Base-by-base conservation (phyloP, 2,888 invertebrate genomes). In the Hedychridium roseum region DNA sequence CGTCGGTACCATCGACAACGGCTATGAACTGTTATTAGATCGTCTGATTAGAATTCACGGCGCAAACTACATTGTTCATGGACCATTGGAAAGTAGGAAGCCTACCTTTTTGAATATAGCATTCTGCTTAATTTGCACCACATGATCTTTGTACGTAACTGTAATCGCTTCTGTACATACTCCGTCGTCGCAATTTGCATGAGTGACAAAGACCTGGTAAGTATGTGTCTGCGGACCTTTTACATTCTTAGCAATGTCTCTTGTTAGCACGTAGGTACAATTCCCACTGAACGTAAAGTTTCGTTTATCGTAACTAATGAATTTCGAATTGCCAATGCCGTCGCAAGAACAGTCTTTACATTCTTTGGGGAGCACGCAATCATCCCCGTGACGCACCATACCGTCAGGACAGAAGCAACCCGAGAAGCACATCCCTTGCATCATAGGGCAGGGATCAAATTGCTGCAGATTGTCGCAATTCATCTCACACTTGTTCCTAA, bases 351-450 rank as follows among this genome's bases (percentile, higher is more conserved):
- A 92, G 73, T 93, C 91, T 42, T 87, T 82, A 68, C 93, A 93
- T 47, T 87, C 87, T 0, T 84, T 81, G 0, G 91, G 86, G 44
- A 84, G 81, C 3, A 92, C 83, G 68, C 93, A 93, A 7, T 80
- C 79, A 43, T 87, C 85, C 5, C 85, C 89, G 67, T 85, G 84
- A 12, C 89, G 82, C 1, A 90, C 85, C 2, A 75, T 79, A 28
- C 92, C 92, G 32, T 88, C 86, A 0, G 92, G 91, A 63, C 93
- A 93, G 80, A 90, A 92, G 77, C 93, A 93, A 42, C 93, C 93
- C 0, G 91, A 86, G 80, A 88, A 89, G 78, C 92, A 93, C 32
- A 84, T 82, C 23, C 88, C 86, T 11, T 85, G 83, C 53, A 86
- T 80, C 14, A 81, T 73, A 0, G 88, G 86, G 59, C 91, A 91